Percentiles rank a stretch among this genome's conserved stretches.
phyloP scores from a whole-genome alignment of 2,113 vertebrate species.

The Corythaeola cristata region DNA sequence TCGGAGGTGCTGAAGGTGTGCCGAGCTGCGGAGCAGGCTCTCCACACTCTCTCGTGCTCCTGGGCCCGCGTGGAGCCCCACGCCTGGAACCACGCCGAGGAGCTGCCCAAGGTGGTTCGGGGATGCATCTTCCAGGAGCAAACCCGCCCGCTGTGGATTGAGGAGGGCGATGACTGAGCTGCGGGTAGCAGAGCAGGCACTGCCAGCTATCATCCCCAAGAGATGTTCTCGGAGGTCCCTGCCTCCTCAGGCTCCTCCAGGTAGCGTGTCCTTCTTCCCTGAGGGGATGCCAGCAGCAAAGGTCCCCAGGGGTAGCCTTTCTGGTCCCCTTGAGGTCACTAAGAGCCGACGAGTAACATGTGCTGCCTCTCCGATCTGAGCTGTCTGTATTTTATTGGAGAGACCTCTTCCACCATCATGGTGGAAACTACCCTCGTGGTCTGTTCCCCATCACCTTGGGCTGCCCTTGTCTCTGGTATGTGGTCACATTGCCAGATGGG shows the following conservation, averaged over 20 bases:
- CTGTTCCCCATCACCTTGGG: not conserved
- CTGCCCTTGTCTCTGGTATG: not conserved
- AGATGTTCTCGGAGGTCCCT: not conserved
- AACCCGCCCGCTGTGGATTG: slow-evolving; percentile 74
- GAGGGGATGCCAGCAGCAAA: not conserved
- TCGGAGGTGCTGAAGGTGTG: slow-evolving; percentile 75
- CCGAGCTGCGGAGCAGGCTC: slow-evolving; percentile 41
- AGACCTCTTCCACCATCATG: fast-evolving
- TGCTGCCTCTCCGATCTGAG: not conserved
- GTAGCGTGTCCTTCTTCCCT: not conserved
- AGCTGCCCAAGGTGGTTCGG: slow-evolving; percentile 77
- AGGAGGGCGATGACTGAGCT: slow-evolving; percentile 34
- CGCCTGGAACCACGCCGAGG: slow-evolving; percentile 59
- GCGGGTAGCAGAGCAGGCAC: not conserved
- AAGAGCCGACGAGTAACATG: not conserved
- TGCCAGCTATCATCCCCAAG: not conserved
- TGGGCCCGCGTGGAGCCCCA: slow-evolving; percentile 68
- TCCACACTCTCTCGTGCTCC: slow-evolving; percentile 70
- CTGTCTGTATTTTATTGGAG: not conserved
- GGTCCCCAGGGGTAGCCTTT: not conserved
- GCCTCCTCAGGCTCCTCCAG: not conserved
- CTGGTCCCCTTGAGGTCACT: not conserved
- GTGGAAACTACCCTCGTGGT: not conserved
- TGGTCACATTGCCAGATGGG: not conserved
- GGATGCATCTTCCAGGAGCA: slow-evolving; percentile 79